Evolutionary conservation across 2,797 vertebrate genomes (phyloP).

Genomic region (Oreochromis grahami): DNA sequence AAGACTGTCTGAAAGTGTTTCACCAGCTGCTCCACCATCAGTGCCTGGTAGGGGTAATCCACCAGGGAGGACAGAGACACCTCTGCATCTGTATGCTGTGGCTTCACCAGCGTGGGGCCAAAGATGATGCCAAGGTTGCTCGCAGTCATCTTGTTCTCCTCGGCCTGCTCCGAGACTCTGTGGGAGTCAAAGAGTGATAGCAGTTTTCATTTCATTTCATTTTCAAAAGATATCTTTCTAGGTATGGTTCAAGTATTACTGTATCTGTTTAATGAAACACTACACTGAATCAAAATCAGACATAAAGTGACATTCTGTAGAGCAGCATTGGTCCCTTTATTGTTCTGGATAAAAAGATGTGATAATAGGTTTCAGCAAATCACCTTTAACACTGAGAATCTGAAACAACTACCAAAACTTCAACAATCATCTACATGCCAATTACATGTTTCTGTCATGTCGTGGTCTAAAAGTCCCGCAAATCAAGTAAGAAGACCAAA

Average conservation of each 20-base stretch:
- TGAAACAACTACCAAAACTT: neutral
- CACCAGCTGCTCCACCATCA: slow-evolving; percentile 91
- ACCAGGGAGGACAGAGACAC: slow-evolving; percentile 93
- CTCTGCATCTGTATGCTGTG: slow-evolving; percentile 86
- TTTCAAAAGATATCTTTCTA: neutral
- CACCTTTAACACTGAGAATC: neutral
- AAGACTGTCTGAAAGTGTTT: slow-evolving; percentile 86
- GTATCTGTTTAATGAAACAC: neutral
- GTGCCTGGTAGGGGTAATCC: slow-evolving; percentile 94
- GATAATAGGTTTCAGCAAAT: neutral
- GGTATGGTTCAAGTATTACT: neutral
- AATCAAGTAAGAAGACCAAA: neutral
- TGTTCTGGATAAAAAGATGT: neutral
- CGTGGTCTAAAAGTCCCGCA: neutral
- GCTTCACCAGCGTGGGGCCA: slow-evolving; percentile 92
- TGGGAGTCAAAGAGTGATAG: neutral
- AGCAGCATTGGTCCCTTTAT: neutral
- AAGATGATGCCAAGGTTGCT: slow-evolving; percentile 98
- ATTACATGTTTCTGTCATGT: neutral
- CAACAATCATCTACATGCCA: neutral
- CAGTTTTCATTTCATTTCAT: neutral
- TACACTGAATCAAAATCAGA: neutral
- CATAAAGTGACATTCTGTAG: neutral
- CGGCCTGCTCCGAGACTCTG: slow-evolving; percentile 89
- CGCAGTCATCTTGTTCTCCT: slow-evolving; percentile 98